A percentile compares a stretch with the other conserved stretches of the same genome.
Evolutionary conservation across 1,140 invertebrate genomes (phyloP).

Genomic region (Drosophila mojavensis): DNA sequence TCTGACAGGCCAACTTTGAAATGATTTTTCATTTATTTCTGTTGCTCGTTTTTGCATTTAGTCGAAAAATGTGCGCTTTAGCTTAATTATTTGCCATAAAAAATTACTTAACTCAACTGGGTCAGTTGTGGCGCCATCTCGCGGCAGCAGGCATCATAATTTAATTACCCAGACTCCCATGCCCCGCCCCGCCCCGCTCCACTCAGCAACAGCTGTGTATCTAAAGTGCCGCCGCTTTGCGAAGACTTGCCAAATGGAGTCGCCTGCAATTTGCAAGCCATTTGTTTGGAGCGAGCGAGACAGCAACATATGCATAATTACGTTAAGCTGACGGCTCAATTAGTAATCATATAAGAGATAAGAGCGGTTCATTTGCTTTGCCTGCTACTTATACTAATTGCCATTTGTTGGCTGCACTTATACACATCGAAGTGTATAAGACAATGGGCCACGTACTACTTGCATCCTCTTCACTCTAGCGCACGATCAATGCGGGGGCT

Average conservation of each 20-base stretch:
- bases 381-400: no score
- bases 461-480: no score
- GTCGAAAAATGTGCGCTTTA: slow-evolving; percentile 29
- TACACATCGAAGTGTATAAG: no score
- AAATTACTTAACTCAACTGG: slow-evolving; percentile 46
- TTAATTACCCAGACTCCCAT: slow-evolving; percentile 29
- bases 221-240: neutral
- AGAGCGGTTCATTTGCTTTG: no score
- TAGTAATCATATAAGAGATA: no score
- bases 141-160: slow-evolving; percentile 34
- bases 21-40: slow-evolving; percentile 68
- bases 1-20: slow-evolving; percentile 56
- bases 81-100: slow-evolving; percentile 63
- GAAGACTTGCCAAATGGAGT: slow-evolving; percentile 1
- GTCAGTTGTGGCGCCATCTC: slow-evolving; percentile 42
- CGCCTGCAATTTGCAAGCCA: neutral
- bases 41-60: slow-evolving; percentile 38
- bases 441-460: no score
- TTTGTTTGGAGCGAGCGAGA: slow-evolving; percentile 3
- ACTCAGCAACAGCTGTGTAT: neutral
- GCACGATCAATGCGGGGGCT: no score
- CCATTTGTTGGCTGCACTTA: no score
- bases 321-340: neutral
- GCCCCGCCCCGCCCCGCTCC: no score
- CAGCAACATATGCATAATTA: neutral